phyloP scores from a whole-genome alignment of 2,113 vertebrate species.

The Theristicus caerulescens region DNA sequence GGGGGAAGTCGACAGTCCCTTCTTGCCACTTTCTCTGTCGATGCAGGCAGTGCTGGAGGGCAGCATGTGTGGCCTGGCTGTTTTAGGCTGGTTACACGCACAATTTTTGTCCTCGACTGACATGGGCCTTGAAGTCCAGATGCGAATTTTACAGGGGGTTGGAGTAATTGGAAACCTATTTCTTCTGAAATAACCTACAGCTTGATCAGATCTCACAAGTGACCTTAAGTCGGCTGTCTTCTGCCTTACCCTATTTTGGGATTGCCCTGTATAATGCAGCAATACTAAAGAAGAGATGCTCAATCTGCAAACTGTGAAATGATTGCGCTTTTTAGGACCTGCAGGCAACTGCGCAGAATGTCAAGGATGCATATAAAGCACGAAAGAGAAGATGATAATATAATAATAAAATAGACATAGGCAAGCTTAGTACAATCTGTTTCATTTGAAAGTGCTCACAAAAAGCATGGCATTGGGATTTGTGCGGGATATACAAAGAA shows the following conservation, averaged over 20 bases:
- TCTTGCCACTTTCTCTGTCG: background rate
- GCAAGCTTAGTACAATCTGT: background rate
- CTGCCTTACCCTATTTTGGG: background rate
- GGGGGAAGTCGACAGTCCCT: fast-evolving
- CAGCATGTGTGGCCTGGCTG: background rate
- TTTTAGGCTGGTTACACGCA: background rate
- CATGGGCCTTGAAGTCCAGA: background rate
- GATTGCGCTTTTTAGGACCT: background rate
- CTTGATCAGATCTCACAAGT: background rate
- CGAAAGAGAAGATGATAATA: background rate
- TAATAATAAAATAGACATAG: background rate
- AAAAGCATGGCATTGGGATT: background rate
- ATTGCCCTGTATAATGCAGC: background rate
- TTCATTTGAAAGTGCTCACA: background rate
- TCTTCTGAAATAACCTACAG: background rate
- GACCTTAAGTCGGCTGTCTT: background rate
- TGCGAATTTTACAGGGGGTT: background rate
- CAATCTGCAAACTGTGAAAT: background rate
- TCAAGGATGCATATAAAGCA: background rate
- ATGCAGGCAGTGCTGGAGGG: background rate
- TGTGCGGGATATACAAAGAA: background rate
- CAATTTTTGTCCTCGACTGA: background rate
- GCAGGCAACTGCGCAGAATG: background rate
- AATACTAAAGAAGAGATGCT: background rate
- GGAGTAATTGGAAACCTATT: background rate